Evolutionary conservation across 2,888 invertebrate genomes (phyloP).

Genomic region (Strigamia crassipes): DNA sequence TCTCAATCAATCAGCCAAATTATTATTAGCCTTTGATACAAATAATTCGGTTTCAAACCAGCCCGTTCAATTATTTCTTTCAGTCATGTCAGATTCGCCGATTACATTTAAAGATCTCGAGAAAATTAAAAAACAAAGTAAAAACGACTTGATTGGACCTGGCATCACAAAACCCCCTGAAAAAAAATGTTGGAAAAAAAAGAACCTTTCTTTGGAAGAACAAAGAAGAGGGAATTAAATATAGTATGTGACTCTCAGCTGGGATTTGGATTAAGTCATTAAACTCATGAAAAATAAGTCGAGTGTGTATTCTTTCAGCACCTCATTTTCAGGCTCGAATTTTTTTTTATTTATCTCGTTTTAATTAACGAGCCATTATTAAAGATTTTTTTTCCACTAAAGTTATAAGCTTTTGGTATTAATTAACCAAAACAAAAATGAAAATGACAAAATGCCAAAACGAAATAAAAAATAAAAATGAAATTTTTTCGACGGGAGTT

Average conservation of each 20-base stretch:
- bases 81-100: background rate
- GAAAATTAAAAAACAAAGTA: background rate
- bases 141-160: background rate
- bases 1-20: conserved; percentile 1
- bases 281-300: background rate
- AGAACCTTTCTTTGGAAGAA: background rate
- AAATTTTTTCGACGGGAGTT: too few species aligned
- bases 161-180: background rate
- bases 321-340: background rate
- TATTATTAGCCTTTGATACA: background rate
- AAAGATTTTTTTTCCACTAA: too few species aligned
- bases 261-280: conserved; percentile 40
- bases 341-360: background rate
- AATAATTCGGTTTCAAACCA: background rate
- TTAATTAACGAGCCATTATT: background rate
- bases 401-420: too few species aligned
- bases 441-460: too few species aligned
- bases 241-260: conserved; percentile 30
- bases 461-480: too few species aligned
- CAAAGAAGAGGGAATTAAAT: conserved; percentile 12
- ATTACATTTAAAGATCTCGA: background rate
- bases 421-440: too few species aligned
- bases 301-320: background rate
- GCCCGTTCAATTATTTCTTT: background rate
- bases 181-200: background rate